A percentile compares a stretch with the other conserved stretches of the same genome.
Conservation (phyloP, 2,797 vertebrate species). For the Halcyon leucocephala region DNA sequence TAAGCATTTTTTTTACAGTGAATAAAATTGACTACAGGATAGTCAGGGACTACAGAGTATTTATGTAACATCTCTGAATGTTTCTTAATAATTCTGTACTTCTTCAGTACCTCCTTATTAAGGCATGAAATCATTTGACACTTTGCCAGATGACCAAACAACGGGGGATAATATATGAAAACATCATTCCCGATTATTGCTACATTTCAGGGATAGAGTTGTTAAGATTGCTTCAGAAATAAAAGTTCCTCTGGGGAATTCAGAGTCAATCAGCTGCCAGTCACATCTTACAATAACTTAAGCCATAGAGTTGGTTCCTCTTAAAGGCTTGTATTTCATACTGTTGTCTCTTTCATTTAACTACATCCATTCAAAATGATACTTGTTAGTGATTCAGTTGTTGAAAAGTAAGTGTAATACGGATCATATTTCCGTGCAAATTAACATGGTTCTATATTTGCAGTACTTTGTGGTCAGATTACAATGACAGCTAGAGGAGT, state of each 20-base stretch:
- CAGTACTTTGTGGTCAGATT: conserved; percentile 7
- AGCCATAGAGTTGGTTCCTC: neutral
- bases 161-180: neutral
- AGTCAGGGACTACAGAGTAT: neutral
- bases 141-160: neutral
- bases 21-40: neutral
- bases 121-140: conserved; percentile 1
- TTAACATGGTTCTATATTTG: conserved; percentile 12
- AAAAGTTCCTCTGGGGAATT: neutral
- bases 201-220: neutral
- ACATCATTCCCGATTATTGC: neutral
- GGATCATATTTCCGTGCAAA: neutral
- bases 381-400: neutral
- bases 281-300: neutral
- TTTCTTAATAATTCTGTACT: neutral
- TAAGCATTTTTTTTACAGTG: neutral
- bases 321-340: neutral
- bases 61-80: neutral
- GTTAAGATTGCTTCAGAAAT: conserved; percentile 16
- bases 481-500: neutral
- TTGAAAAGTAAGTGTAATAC: neutral
- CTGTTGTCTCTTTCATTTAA: neutral
- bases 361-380: neutral
- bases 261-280: neutral
- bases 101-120: neutral